Evolutionary conservation across 1,140 invertebrate species (phyloP), one percentile per base, ranked within the genome.

Genomic region (Drosophila pallidifrons): DNA sequence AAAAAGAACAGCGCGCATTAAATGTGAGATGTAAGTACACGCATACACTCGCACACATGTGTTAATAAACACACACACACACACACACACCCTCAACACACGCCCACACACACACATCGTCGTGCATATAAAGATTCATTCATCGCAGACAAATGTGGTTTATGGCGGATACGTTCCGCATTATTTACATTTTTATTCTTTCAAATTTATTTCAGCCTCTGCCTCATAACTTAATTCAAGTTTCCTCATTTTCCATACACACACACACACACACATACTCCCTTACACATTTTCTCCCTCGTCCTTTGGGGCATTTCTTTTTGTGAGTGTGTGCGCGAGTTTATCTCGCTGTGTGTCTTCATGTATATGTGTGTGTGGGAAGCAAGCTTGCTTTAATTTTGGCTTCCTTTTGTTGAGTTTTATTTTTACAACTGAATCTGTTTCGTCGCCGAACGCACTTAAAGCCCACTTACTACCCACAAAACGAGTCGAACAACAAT

Each of bases 141-240:
- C 57, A 59, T 59, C 20, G 25, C 57, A 46, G 38, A 46, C 57
- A 59, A 59, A 59, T 46, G 64, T 15, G 67, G 73, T 73, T 81
- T 69, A 15, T 49, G 63, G 41, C 28, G 55, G 57, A 69, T 76
- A 59, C 66, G 61, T 67, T 51, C 57, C 78, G 60, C 79, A 81
- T 81, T 81, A 81, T 81, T 81, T 77, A 81, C 67, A 77, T 81
- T 74, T 80, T 73, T 70, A 77, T 81, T 81, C 73, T 77, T 77
- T 73, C 47, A 51, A 77, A 81, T 81, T 81, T 81, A 81, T 81
- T 81, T 81, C 59, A 45, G 67, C 68, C 30, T 46, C 74, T 52
- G 58, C 60, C 67, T 76, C 68, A 77, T 81, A 81, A 73, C 81
- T 81, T 81, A 77, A 81, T 73, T 76, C 63, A 64, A 81, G 57